Evolutionary conservation across 2,113 vertebrate species (phyloP), one percentile per base, ranked within the genome.

Genomic region (Xiphophorus maculatus): DNA sequence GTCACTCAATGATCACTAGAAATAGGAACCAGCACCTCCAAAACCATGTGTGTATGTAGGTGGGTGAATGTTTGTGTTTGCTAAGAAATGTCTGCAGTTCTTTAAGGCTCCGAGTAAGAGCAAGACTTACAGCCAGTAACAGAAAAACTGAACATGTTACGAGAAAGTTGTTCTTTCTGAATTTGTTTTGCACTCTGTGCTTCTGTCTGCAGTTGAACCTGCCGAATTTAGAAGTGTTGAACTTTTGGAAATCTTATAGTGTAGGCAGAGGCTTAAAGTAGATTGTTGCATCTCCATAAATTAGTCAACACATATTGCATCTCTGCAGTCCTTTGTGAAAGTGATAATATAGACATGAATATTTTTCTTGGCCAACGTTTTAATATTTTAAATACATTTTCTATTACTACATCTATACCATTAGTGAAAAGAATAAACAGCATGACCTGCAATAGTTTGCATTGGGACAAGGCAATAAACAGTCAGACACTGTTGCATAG

Each of bases 321-420:
- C 4, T 48, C 44, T 19, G 44, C 44, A 5, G 44, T 19, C 44
- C 17, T 48, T 2, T 48, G 17, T 6, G 1, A 48, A 4, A 19
- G 17, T 48, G 17, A 48, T 48, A 17, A 5, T 19, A 17, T 5
- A 19, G 17, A 48, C 44, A 48, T 42, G 40, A 6, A 48, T 48
- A 48, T 19, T 5, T 48, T 48, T 5, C 14, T 5, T 48, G 44
- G 44, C 44, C 14, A 15, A 19, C 5, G 1, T 48, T 48, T 48
- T 5, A 48, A 48, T 44, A 44, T 15, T 48, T 48, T 48, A 48
- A 48, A 48, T 48, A 48, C 66, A 75, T 35, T 65, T 35, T 76
- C 28, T 33, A 42, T 66, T 75, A 66, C 72, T 75, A 74, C 79
- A 87, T 87, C 69, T 80, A 87, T 77, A 76, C 66, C 63, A 48